Base-by-base conservation (phyloP, 1,140 invertebrate species). In the Lithobius niger region DNA sequence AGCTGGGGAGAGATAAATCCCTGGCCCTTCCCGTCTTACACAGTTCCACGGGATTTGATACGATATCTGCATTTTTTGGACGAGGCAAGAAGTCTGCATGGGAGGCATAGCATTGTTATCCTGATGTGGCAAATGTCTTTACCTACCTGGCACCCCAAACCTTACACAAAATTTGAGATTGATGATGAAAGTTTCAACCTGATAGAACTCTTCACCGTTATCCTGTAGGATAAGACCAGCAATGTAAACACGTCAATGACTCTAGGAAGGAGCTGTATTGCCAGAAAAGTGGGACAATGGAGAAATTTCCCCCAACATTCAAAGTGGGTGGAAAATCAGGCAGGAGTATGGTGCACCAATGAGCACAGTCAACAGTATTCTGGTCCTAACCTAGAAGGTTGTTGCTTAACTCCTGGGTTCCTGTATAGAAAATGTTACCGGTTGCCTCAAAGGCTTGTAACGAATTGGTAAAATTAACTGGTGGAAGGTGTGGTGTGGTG, bases 11-110 rank as follows among this genome's bases (percentile, higher is more conserved):
- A 42, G 55, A 56, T 28, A 52, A 22, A 25, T 56, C 27, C 18
- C 42, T 47, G 16, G 55, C 49, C 45, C 26, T 56, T 2, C 55
- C 48, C 28, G 27, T 56, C 15, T 43, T 57, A 42, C 51, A 57
- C 36, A 27, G 51, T 22, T 47, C 47, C 43, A 57, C 50, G 27
- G 36, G 31, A 26, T 57, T 19, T 45, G 51, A 26, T 31, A 55
- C 43, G 15, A 26, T 36, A 16, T 55, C 44, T 25, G 44, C 26
- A 24, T 53, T n/a, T 36, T 36, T 36, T 36, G 31, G 31, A 36
- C 31, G 31, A 36, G 31, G 31, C 31, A 36, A 36, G 31, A 36
- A 36, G n/a, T 36, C 31, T 36, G 31, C n/a, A n/a, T 36, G n/a
- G 31, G 31, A 36, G 6, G 31, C n/a, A 36, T 36, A n/a, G 31